Conservation (phyloP, 2,888 invertebrate species). For the Leptinotarsa rubiginosa region DNA sequence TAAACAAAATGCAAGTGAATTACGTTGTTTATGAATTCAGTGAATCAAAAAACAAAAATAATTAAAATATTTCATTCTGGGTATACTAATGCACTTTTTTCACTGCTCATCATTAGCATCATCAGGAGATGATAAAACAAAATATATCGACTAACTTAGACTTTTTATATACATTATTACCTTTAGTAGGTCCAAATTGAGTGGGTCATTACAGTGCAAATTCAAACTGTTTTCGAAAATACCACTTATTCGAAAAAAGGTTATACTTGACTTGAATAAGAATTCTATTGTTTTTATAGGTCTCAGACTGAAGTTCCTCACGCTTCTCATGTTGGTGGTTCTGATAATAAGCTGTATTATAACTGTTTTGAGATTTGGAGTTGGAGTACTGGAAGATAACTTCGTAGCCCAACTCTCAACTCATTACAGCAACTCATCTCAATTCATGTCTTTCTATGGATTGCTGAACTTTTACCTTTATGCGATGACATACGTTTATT, state of each 20-base stretch:
- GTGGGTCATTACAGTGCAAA: too few species aligned
- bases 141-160: too few species aligned
- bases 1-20: too few species aligned
- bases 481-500: constrained; percentile 94
- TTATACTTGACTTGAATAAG: background rate
- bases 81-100: too few species aligned
- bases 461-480: constrained; percentile 93
- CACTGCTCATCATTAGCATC: too few species aligned
- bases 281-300: constrained; percentile 71
- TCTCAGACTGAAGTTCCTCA: constrained; percentile 90
- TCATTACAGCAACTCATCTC: constrained; percentile 90
- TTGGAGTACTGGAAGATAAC: constrained; percentile 91
- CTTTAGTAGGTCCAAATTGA: too few species aligned
- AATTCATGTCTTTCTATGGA: constrained; percentile 96
- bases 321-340: constrained; percentile 86
- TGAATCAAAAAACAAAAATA: too few species aligned
- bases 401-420: constrained; percentile 91
- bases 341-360: constrained; percentile 80
- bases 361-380: constrained; percentile 86
- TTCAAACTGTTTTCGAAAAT: background rate
- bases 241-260: too few species aligned
- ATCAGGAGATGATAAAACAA: too few species aligned
- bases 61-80: too few species aligned
- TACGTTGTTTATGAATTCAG: too few species aligned
- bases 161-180: too few species aligned